Conservation (phyloP, 2,113 vertebrate genomes). For the Eublepharis macularius region DNA sequence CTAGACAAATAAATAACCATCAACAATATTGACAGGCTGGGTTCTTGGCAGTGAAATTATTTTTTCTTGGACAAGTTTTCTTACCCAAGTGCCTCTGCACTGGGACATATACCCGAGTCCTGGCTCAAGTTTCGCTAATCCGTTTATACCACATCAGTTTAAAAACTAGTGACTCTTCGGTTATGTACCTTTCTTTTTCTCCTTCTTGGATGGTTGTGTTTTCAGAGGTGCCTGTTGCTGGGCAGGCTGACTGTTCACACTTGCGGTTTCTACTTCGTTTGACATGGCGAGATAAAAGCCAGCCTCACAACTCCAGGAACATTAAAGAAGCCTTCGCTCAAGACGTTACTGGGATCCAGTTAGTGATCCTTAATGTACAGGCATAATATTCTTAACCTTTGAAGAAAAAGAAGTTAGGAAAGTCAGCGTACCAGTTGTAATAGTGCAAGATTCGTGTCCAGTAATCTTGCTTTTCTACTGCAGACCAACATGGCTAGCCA, state of each 20-base stretch:
- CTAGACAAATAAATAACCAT: no score
- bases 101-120: no score
- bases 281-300: slow-evolving; percentile 79
- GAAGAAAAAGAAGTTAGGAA: not conserved
- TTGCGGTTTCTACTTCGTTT: slow-evolving; percentile 77
- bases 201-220: slow-evolving; percentile 81
- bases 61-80: no score
- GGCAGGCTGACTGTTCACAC: slow-evolving; percentile 69
- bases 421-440: not conserved
- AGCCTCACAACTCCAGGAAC: slow-evolving; percentile 51
- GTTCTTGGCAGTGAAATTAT: no score
- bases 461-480: no score
- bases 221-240: slow-evolving; percentile 67
- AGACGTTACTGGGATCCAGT: slow-evolving; percentile 11
- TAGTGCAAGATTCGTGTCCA: not conserved
- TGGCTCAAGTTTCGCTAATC: no score
- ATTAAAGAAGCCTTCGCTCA: slow-evolving; percentile 3
- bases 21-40: no score
- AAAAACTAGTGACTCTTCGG: no score
- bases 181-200: slow-evolving; percentile 86
- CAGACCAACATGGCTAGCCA: no score
- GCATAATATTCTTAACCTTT: slow-evolving; percentile 14
- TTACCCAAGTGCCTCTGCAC: no score
- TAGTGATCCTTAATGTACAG: slow-evolving; percentile 41
- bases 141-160: no score